Base-by-base conservation (phyloP, 2,888 invertebrate genomes). In the Acutogordius australiensis region DNA sequence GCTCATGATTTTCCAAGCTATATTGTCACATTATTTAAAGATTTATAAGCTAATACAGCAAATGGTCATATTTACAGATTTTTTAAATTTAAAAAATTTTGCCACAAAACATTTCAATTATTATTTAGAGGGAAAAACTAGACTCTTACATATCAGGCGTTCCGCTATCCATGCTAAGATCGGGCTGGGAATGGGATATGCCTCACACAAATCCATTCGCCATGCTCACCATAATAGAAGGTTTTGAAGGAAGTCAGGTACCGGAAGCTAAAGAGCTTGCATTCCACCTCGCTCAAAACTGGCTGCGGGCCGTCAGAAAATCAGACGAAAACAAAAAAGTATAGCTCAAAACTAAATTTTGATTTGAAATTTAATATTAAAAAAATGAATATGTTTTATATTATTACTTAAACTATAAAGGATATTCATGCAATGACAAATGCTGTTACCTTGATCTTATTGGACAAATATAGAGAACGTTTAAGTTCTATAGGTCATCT, bases 151-250 rank as follows among this genome's bases (percentile, higher is more conserved):
- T 51, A 4, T 13, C 18, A 21, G 51, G 51, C 4, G 51, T 51
- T 4, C 51, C 51, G 4, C 4, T 51, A 51, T 51, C 51, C 8
- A 51, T n/a, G 23, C 4, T n/a, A 4, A 51, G 4, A n/a, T 51
- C 51, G 51, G 23, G 23, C 4, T 23, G 8, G 13, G 51, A 51
- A n/a, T 51, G 51, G 51, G 51, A 51, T 23, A 23, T 21, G 26
- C 51, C 51, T 51, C 23, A 21, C 26, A 51, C 51, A 26, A 51
- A 51, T 51, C 18, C n/a, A 23, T 4, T 26, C 4, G 26, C 23
- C 18, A 51, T 51, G 51, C 51, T 51, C 8, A 21, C 23, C 18
- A 51, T 51, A n/a, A 51, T 51, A 21, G 51, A 51, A 51, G 51
- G 51, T 23, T 51, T 51, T n/a, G 51, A 8, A 51, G 51, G 18